These are phyloP conservation scores for Hiodon alosoides DNA, from an alignment of 2,113 vertebrate genomes.

Conservation along the genomic window DNA sequence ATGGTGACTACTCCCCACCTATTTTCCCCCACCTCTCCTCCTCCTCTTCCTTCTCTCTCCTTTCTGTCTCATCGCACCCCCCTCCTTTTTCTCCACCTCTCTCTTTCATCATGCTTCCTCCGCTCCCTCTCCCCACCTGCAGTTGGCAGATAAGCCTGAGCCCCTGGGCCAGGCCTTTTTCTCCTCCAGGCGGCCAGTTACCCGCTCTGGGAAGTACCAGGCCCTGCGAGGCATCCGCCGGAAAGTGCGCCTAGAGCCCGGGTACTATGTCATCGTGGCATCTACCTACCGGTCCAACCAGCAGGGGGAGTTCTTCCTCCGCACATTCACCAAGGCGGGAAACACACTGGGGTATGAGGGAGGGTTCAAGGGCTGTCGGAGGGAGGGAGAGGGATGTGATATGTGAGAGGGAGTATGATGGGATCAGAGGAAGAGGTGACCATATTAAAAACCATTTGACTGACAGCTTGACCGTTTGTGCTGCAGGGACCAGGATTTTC, in stretches of 20 bases:
- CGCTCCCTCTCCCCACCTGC: neutral
- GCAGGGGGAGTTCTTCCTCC: conserved; percentile 63
- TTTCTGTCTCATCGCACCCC: neutral
- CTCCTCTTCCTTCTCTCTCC: neutral
- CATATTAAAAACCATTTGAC: neutral
- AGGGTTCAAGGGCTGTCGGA: neutral
- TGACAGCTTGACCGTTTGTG: conserved; percentile 27
- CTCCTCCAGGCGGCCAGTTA: conserved; percentile 44
- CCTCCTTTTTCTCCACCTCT: neutral
- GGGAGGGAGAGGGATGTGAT: neutral
- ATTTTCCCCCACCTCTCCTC: neutral
- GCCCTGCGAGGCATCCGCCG: conserved; percentile 55
- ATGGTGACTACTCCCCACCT: neutral
- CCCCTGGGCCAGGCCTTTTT: conserved; percentile 62
- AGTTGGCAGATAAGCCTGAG: conserved; percentile 42
- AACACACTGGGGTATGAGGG: conserved; percentile 58
- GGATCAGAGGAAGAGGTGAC: neutral
- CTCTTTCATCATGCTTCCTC: neutral
- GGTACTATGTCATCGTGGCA: conserved; percentile 59
- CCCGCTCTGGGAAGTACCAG: conserved; percentile 59
- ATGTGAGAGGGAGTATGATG: neutral
- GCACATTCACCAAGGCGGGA: conserved; percentile 65
- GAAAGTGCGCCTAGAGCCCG: conserved; percentile 60
- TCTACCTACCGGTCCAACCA: conserved; percentile 61
- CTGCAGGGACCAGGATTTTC: conserved; percentile 55